phyloP scores from a whole-genome alignment of 2,113 vertebrate genomes.

The Herpetotheres cachinnans region DNA sequence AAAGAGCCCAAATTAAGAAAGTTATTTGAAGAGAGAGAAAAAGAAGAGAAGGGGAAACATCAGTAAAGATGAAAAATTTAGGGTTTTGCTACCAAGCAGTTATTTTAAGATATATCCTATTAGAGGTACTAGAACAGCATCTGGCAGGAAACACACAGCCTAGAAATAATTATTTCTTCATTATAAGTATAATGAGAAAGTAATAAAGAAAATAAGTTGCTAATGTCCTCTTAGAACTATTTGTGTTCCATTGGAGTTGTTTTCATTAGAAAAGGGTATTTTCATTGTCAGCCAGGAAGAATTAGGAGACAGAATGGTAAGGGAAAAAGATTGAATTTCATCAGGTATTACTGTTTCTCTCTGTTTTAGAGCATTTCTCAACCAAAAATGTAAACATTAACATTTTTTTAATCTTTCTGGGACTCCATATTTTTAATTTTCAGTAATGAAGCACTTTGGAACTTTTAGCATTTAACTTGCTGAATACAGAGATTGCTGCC shows the following conservation, averaged over 20 bases:
- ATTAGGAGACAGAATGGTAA: not conserved
- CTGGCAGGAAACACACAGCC: slow-evolving; percentile 39
- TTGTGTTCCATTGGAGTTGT: not conserved
- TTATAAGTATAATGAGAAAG: slow-evolving; percentile 30
- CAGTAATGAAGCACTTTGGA: not conserved
- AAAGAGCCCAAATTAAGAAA: not conserved
- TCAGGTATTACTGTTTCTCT: not conserved
- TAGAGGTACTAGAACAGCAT: slow-evolving; percentile 47
- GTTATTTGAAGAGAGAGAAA: not conserved
- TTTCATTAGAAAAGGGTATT: not conserved
- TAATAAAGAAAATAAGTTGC: slow-evolving; percentile 32
- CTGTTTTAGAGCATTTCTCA: not conserved
- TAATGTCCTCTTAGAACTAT: slow-evolving; percentile 3
- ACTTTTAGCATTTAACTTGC: not conserved
- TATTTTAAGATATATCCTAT: slow-evolving; percentile 50
- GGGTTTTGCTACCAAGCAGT: not conserved
- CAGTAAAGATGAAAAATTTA: not conserved
- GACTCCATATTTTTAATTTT: not conserved
- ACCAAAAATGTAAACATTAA: not conserved
- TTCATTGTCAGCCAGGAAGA: not conserved
- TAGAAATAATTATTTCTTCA: slow-evolving; percentile 53
- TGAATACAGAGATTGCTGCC: not conserved
- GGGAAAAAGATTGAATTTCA: not conserved
- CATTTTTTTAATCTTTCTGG: not conserved
- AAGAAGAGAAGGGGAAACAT: not conserved